A percentile compares a stretch with the other conserved stretches of the same genome.
Conservation (phyloP, 2,888 invertebrate species). For the Trachelus stipa region DNA sequence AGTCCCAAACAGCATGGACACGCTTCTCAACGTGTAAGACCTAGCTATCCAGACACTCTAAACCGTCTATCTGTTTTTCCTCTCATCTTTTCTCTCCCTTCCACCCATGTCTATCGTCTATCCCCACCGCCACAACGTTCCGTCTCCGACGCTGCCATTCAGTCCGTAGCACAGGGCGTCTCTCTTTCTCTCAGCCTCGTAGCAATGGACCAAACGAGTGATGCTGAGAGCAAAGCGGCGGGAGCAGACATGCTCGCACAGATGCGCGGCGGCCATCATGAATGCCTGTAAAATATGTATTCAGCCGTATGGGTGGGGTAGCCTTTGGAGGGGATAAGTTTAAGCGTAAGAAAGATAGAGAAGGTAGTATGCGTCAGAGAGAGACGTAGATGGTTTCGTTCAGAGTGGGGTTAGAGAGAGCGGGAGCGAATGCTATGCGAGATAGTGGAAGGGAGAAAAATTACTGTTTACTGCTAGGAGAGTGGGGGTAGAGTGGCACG, state of each 20-base stretch:
- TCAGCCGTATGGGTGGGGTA: constrained; percentile 38
- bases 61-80: constrained; percentile 1
- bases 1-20: not conserved
- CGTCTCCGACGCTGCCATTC: not conserved
- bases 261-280: constrained; percentile 67
- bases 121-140: not conserved
- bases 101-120: not conserved
- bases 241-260: constrained; percentile 63
- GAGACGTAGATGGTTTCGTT: constrained; percentile 8
- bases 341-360: constrained; percentile 19
- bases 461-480: constrained; percentile 22
- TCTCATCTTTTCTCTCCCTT: not conserved
- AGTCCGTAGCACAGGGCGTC: not conserved
- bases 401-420: constrained; percentile 22
- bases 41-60: not conserved
- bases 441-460: constrained; percentile 44
- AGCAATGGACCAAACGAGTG: constrained; percentile 36
- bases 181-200: not conserved
- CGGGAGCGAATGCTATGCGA: constrained; percentile 31
- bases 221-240: constrained; percentile 41
- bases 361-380: constrained; percentile 20
- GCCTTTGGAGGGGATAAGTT: constrained; percentile 22
- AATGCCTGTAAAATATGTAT: constrained; percentile 67
- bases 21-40: not conserved
- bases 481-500: not conserved